These are phyloP conservation scores for Fistularia commersonii DNA, from an alignment of 2,797 vertebrate species.

Conservation along the genomic window DNA sequence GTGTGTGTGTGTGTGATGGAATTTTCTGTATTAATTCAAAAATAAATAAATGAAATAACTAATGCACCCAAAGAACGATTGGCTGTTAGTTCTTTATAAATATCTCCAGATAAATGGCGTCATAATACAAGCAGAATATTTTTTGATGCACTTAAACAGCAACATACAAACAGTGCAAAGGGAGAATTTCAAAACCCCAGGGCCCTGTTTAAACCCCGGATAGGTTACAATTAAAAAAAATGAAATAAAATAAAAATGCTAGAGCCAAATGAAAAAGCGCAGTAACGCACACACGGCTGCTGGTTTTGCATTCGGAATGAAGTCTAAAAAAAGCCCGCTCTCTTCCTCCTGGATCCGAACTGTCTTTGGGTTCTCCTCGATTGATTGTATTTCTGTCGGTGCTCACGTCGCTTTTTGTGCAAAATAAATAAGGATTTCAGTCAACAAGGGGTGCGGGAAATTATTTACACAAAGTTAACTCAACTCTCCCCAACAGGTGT, in stretches of 20 bases:
- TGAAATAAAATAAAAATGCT: conserved; percentile 19
- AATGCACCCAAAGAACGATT: conserved; percentile 30
- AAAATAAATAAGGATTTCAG: no score
- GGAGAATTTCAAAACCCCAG: background rate
- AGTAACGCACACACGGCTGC: conserved; percentile 39
- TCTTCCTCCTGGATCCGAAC: conserved; percentile 41
- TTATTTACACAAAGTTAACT: no score
- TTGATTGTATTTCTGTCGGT: conserved; percentile 65
- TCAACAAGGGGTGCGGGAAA: no score
- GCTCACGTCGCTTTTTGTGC: conserved; percentile 54
- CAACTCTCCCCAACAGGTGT: no score
- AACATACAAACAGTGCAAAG: background rate
- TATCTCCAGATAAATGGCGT: conserved; percentile 69
- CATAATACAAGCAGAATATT: conserved; percentile 67
- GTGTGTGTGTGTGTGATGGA: no score
- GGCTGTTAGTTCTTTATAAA: conserved; percentile 73
- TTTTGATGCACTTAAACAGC: conserved; percentile 42
- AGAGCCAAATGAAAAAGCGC: conserved; percentile 29
- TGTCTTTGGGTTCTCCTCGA: conserved; percentile 68
- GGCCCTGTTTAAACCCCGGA: no score
- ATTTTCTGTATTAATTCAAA: background rate
- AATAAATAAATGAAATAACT: conserved; percentile 35
- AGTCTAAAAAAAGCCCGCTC: conserved; percentile 28
- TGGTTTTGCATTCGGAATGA: conserved; percentile 44
- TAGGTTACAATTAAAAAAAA: conserved; percentile 26